Percentiles rank a stretch among this genome's conserved stretches.
Conservation (phyloP, 2,888 invertebrate species). For the Falcaria lacertinaria region DNA sequence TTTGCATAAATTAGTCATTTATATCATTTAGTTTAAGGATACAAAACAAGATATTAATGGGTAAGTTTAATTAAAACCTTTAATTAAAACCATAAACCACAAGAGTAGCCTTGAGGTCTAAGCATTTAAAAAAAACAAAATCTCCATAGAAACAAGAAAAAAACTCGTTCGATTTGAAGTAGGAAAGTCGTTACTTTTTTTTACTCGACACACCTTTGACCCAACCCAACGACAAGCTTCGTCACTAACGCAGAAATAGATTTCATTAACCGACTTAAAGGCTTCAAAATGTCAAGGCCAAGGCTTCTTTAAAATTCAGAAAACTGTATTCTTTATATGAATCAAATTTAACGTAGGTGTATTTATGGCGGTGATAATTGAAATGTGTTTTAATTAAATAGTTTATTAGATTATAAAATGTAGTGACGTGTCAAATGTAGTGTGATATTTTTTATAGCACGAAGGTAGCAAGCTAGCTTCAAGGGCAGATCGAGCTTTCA, state of each 20-base stretch:
- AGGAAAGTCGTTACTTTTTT: background rate
- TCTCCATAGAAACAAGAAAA: background rate
- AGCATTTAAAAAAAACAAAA: background rate
- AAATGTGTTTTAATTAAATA: background rate
- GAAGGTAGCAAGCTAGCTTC: too few species aligned
- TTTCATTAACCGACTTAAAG: background rate
- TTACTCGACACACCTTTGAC: background rate
- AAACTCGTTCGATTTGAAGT: background rate
- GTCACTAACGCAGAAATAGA: background rate
- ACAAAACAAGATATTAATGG: too few species aligned
- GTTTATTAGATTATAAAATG: background rate
- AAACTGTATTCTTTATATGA: background rate
- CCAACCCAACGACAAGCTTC: too few species aligned
- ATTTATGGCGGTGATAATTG: background rate
- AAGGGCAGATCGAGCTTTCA: too few species aligned
- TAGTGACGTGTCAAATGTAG: background rate
- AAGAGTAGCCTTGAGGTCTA: background rate
- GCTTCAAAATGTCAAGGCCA: slow-evolving; percentile 2
- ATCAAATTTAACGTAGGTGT: background rate
- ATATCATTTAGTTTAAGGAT: too few species aligned
- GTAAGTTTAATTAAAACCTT: too few species aligned
- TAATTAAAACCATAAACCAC: background rate
- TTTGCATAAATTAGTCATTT: too few species aligned
- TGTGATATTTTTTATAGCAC: too few species aligned
- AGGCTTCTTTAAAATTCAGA: background rate